These are phyloP conservation scores for Andrena minutula DNA, from an alignment of 2,888 invertebrate genomes.

Conservation along the genomic window DNA sequence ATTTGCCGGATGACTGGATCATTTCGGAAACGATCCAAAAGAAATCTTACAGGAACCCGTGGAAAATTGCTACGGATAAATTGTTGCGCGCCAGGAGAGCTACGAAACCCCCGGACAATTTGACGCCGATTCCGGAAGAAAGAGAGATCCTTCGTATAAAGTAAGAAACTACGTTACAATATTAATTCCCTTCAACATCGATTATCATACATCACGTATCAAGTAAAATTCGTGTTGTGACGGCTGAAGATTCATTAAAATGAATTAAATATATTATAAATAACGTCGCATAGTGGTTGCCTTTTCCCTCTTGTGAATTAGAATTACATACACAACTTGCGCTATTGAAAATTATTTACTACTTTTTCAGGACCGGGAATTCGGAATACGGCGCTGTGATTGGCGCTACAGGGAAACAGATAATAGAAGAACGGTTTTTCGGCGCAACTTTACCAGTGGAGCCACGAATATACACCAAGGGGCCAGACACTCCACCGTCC, in stretches of 20 bases:
- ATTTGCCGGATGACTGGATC: slow-evolving; percentile 70
- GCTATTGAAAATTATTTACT: neutral
- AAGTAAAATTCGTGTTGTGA: neutral
- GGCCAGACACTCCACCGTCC: slow-evolving; percentile 58
- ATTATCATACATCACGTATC: neutral
- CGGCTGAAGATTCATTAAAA: slow-evolving; percentile 5
- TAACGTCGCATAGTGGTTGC: neutral
- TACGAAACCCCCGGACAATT: slow-evolving; percentile 65
- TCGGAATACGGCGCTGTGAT: slow-evolving; percentile 74
- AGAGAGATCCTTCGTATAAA: slow-evolving; percentile 73
- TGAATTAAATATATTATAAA: neutral
- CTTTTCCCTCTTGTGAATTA: neutral
- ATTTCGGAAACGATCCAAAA: slow-evolving; percentile 76
- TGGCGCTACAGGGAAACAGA: slow-evolving; percentile 65
- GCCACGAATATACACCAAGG: slow-evolving; percentile 45
- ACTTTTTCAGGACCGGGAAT: slow-evolving; percentile 73
- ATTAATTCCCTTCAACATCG: neutral
- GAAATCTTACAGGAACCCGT: slow-evolving; percentile 73
- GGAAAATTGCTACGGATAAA: slow-evolving; percentile 45
- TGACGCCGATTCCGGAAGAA: slow-evolving; percentile 70
- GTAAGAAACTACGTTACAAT: slow-evolving; percentile 49
- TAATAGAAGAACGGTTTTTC: slow-evolving; percentile 59
- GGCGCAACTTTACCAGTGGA: slow-evolving; percentile 65
- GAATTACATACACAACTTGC: slow-evolving; percentile 1
- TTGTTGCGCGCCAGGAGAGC: slow-evolving; percentile 42